Base-by-base conservation (phyloP, 2,797 vertebrate genomes). In the Sandelia bainsii region DNA sequence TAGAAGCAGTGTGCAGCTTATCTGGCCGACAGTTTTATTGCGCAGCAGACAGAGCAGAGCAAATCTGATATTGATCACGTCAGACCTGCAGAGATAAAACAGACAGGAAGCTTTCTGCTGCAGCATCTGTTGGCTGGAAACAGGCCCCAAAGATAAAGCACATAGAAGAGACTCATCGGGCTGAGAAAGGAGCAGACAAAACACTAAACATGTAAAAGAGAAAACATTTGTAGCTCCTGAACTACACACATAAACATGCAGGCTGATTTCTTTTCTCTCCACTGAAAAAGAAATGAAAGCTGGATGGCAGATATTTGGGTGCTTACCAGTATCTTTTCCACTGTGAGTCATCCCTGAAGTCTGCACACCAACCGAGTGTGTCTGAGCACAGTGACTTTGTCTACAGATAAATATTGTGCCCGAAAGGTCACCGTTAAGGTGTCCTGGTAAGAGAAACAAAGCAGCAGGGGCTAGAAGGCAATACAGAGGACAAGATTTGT, bases 21-120 rank as follows among this genome's bases (percentile, higher is more conserved):
- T 72, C 66, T 67, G 56, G n/a, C 22, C 4, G 13, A 53, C 63
- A 27, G 52, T 48, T 84, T 81, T 72, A 80, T 84, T 44, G 68
- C 61, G 27, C 34, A 34, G 70, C 64, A 72, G 71, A 82, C 56
- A 4, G 65, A 79, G 62, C 42, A 0, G 22, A 70, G 46, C 50
- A 51, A 20, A 63, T 27, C 20, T 14, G 72, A 73, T 78, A 72
- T 46, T 1, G 71, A 61, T 84, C 71, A 29, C 62, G 54, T 58
- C 68, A 44, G 64, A 80, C 68, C 66, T 45, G 75, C 59, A 54
- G 60, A 72, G 56, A 69, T 72, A 65, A 62, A 73, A 54, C 44
- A 29, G 37, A 39, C 54, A 62, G 50, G 51, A 78, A 66, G 40
- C 53, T 53, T 23, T 27, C 17, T 22, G 57, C 67, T 9, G 49